Percentiles rank a stretch among this genome's conserved stretches.
phyloP scores from a whole-genome alignment of 2,888 invertebrate species.

The Aethes cnicana region DNA sequence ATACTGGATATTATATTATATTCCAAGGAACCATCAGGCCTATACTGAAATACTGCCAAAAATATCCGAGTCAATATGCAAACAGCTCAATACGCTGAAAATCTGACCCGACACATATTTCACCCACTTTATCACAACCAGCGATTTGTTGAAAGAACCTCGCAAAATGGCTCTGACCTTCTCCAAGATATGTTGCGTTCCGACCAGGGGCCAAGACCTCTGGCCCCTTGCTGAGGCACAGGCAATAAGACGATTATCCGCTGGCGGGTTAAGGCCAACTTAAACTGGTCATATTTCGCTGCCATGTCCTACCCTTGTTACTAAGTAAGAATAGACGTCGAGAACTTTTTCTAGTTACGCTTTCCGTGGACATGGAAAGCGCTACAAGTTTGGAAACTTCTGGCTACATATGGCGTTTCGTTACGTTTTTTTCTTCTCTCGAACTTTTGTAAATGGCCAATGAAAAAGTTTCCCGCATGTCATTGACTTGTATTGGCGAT shows the following conservation, averaged over 20 bases:
- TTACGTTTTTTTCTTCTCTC: conserved; percentile 27
- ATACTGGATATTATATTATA: conserved; percentile 7
- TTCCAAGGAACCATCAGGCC: neutral
- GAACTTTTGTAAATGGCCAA: conserved; percentile 27
- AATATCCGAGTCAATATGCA: conserved; percentile 25
- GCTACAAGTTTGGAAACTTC: conserved; percentile 23
- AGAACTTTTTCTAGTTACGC: conserved; percentile 29
- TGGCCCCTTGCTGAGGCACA: neutral
- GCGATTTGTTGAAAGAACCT: conserved; percentile 31
- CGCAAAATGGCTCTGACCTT: conserved; percentile 29
- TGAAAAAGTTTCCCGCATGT: conserved; percentile 29
- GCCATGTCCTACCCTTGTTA: conserved; percentile 28
- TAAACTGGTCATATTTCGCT: conserved; percentile 23
- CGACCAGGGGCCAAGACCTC: conserved; percentile 13
- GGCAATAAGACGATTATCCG: neutral
- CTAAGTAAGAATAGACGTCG: conserved; percentile 26
- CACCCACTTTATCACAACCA: conserved; percentile 24
- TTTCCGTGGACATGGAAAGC: conserved; percentile 24
- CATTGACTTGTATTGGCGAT: conserved; percentile 30
- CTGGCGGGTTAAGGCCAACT: neutral
- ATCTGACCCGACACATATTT: conserved; percentile 31
- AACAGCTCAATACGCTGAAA: conserved; percentile 29
- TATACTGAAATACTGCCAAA: conserved; percentile 23
- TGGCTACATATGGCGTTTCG: conserved; percentile 31
- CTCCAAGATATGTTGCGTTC: conserved; percentile 26